Conservation (phyloP, 2,113 vertebrate species). For the Thamnophis sirtalis region DNA sequence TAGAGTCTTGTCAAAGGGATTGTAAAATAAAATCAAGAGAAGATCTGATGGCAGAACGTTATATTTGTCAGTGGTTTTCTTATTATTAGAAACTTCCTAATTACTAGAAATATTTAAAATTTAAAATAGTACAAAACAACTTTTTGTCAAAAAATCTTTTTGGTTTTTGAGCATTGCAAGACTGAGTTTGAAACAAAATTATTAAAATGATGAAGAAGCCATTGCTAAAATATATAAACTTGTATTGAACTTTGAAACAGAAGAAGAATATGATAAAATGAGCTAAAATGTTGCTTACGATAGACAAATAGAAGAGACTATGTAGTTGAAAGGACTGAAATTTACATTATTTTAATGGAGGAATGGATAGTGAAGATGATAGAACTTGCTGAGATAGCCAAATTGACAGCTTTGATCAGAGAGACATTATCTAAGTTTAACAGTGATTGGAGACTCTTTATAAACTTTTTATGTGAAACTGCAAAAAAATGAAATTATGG, state of each 20-base stretch:
- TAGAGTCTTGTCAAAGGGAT: background rate
- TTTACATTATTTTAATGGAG: background rate
- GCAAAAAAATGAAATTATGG: background rate
- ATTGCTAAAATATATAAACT: background rate
- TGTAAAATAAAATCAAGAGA: background rate
- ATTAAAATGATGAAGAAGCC: background rate
- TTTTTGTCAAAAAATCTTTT: background rate
- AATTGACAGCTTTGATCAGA: background rate
- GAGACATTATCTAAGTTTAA: background rate
- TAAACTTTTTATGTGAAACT: background rate
- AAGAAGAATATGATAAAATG: background rate
- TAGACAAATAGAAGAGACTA: background rate
- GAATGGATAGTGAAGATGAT: background rate
- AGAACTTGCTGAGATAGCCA: background rate
- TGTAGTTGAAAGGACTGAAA: background rate
- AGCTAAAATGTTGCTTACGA: background rate
- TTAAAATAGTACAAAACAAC: background rate
- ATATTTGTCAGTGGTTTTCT: background rate
- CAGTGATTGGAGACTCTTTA: background rate
- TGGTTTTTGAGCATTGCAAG: background rate
- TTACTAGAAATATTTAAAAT: background rate
- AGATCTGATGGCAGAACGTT: background rate
- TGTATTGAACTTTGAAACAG: background rate
- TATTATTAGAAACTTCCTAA: background rate
- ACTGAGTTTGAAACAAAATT: background rate